Conservation (phyloP, 2,888 invertebrate genomes). For the Callinectes sapidus region DNA sequence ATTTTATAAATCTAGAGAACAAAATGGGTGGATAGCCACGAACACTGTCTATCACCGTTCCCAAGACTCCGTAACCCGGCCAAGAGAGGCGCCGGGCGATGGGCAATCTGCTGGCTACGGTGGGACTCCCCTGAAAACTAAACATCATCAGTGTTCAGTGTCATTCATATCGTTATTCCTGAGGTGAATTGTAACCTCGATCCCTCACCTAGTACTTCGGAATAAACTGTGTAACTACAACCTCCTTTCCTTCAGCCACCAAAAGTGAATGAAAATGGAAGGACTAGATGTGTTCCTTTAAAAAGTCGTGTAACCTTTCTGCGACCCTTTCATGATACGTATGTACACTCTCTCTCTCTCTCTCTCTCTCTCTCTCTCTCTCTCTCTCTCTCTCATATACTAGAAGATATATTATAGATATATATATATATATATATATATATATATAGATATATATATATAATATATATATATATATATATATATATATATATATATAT, state of each 20-base stretch:
- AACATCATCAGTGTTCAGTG: background rate
- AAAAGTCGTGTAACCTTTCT: background rate
- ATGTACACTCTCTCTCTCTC: background rate
- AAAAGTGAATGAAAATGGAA: background rate
- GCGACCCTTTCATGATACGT: background rate
- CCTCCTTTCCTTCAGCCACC: background rate
- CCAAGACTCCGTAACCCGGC: background rate
- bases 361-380: background rate
- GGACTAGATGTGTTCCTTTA: constrained; percentile 2
- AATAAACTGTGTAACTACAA: background rate
- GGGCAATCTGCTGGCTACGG: no score
- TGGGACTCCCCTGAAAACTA: background rate
- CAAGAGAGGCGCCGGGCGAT: no score
- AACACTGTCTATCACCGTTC: background rate
- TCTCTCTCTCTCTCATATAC: no score
- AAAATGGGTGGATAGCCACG: background rate
- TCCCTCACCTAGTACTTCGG: background rate
- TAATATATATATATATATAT: no score
- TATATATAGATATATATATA: no score
- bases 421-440: no score
- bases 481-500: no score
- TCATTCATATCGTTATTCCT: background rate
- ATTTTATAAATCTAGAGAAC: background rate
- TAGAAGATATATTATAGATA: no score
- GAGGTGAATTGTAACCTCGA: background rate